Evolutionary conservation across 2,113 vertebrate genomes (phyloP).

Genomic region (Oostethus manadensis): DNA sequence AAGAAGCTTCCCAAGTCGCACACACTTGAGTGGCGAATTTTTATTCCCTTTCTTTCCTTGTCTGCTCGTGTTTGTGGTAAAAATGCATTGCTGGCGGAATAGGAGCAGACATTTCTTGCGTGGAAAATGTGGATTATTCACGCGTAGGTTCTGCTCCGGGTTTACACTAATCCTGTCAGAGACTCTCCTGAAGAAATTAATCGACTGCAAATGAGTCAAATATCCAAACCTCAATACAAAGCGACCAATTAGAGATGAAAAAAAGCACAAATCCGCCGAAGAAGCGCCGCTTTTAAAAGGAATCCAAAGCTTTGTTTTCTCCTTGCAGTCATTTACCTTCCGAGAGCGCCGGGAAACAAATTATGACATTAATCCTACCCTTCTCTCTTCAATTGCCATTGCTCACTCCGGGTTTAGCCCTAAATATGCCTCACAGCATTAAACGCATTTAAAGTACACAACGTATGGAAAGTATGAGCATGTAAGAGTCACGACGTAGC

Average conservation of each 20-base stretch:
- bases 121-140: conserved; percentile 38
- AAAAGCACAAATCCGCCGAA: conserved; percentile 12
- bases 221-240: conserved; percentile 9
- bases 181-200: conserved; percentile 17
- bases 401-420: too few species aligned
- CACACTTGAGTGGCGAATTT: conserved; percentile 46
- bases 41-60: conserved; percentile 38
- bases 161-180: conserved; percentile 42
- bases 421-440: too few species aligned
- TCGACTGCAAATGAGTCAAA: conserved; percentile 16
- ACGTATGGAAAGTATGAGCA: too few species aligned
- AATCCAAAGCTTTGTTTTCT: conserved; percentile 3
- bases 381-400: too few species aligned
- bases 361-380: too few species aligned
- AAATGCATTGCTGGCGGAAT: background rate
- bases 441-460: too few species aligned
- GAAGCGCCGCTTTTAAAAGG: background rate
- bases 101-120: conserved; percentile 13
- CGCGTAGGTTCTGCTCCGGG: conserved; percentile 37
- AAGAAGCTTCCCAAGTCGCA: conserved; percentile 41
- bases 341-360: too few species aligned
- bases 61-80: background rate
- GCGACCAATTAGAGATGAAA: background rate
- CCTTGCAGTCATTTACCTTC: too few species aligned
- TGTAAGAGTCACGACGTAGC: too few species aligned